phyloP scores from a whole-genome alignment of 1,140 invertebrate species.

The Drosophila kanapiae region DNA sequence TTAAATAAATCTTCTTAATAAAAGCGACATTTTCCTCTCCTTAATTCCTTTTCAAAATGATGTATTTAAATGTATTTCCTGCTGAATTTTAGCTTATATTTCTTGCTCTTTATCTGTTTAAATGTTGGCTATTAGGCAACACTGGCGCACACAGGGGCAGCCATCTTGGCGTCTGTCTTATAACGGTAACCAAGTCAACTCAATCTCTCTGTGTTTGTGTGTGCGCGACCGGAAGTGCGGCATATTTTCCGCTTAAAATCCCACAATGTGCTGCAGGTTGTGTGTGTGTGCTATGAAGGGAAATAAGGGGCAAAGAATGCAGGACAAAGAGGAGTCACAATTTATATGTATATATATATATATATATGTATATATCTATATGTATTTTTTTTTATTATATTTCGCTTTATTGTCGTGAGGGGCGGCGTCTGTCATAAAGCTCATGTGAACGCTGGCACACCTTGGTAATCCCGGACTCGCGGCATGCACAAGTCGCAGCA shows the following conservation, averaged over 20 bases:
- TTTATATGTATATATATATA: slow-evolving; percentile 30
- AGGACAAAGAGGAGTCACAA: slow-evolving; percentile 47
- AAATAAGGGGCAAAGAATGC: slow-evolving; percentile 7
- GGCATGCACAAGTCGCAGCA: slow-evolving; percentile 18
- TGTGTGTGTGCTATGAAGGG: slow-evolving; percentile 10
- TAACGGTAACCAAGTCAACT: slow-evolving; percentile 68
- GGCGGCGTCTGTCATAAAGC: slow-evolving; percentile 45
- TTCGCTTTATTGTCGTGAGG: slow-evolving; percentile 58
- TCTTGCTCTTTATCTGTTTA: not conserved
- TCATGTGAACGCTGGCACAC: slow-evolving; percentile 62
- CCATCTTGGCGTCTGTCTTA: slow-evolving; percentile 55
- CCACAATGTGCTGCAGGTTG: slow-evolving; percentile 67
- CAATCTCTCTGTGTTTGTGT: slow-evolving; percentile 9
- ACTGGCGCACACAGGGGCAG: slow-evolving; percentile 20
- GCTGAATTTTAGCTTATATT: not conserved
- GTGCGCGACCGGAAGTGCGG: slow-evolving; percentile 59
- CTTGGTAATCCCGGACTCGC: slow-evolving; percentile 37
- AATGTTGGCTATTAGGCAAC: not conserved
- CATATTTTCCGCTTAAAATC: slow-evolving; percentile 80
- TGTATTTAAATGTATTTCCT: no score
- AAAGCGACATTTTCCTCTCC: no score
- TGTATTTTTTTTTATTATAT: slow-evolving; percentile 50
- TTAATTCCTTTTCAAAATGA: no score
- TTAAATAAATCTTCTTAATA: no score
- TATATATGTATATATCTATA: not conserved